Evolutionary conservation across 2,797 vertebrate species (phyloP).

Genomic region (Propithecus perrieri): DNA sequence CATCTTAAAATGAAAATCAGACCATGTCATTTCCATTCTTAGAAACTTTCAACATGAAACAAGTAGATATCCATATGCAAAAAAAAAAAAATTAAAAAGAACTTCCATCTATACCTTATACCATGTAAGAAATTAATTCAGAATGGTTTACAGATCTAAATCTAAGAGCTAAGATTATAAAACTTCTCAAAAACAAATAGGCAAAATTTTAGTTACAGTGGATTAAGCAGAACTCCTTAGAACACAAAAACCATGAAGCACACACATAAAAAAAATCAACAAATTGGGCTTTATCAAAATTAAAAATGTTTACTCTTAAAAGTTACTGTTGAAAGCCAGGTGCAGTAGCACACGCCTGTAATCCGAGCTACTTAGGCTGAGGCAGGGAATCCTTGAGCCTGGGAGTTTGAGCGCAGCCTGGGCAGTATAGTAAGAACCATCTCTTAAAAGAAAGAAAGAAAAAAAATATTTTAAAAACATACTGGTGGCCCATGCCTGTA

Average conservation of each 20-base stretch:
- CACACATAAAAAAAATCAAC: neutral
- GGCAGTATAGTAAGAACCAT: neutral
- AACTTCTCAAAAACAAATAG: neutral
- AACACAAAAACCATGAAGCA: neutral
- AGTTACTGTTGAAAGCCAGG: neutral
- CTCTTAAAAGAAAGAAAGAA: neutral
- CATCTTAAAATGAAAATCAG: neutral
- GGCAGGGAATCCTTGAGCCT: neutral
- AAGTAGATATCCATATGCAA: neutral
- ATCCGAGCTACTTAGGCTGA: neutral
- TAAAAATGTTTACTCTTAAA: neutral
- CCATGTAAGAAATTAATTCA: neutral
- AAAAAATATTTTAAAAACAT: neutral
- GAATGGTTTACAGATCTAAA: neutral
- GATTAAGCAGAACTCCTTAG: neutral
- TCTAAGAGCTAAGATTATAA: neutral
- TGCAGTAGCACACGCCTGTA: neutral
- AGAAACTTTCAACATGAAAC: neutral
- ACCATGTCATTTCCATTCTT: neutral
- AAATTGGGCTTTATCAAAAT: neutral
- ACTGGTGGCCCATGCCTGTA: neutral
- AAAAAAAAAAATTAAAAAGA: neutral
- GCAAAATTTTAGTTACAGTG: neutral
- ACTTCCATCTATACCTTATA: neutral
- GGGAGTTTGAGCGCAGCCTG: neutral